These are phyloP conservation scores for Ciconia stormi DNA, from an alignment of 2,113 vertebrate genomes.

Conservation along the genomic window DNA sequence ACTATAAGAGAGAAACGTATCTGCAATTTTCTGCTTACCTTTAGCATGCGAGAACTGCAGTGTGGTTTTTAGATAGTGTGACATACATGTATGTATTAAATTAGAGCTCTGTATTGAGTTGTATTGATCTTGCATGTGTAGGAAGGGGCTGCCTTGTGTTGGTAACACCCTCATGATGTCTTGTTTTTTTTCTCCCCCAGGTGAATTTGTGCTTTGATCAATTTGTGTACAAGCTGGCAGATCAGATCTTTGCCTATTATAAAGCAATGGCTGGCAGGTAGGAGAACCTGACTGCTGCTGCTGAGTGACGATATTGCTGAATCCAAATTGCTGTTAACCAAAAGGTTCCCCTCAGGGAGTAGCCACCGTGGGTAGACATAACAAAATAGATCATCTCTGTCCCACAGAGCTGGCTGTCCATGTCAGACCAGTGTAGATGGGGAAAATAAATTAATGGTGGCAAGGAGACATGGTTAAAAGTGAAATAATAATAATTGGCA, in stretches of 20 bases:
- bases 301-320: neutral
- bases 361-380: neutral
- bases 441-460: neutral
- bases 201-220: conserved; percentile 99
- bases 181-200: conserved; percentile 69
- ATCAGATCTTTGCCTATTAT: conserved; percentile 99
- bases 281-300: neutral
- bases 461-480: neutral
- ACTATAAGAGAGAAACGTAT: neutral
- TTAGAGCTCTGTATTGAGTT: neutral
- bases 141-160: neutral
- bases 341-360: neutral
- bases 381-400: neutral
- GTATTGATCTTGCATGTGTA: neutral
- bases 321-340: conserved; percentile 15
- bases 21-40: neutral
- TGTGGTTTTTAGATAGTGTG: neutral
- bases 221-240: conserved; percentile 98
- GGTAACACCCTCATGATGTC: neutral
- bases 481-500: neutral
- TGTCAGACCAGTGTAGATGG: neutral
- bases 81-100: neutral
- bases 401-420: neutral
- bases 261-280: conserved; percentile 99
- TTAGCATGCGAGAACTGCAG: neutral